A percentile compares a stretch with the other conserved stretches of the same genome.
phyloP scores from a whole-genome alignment of 2,888 invertebrate genomes.

The Acanthosoma haemorrhoidale region DNA sequence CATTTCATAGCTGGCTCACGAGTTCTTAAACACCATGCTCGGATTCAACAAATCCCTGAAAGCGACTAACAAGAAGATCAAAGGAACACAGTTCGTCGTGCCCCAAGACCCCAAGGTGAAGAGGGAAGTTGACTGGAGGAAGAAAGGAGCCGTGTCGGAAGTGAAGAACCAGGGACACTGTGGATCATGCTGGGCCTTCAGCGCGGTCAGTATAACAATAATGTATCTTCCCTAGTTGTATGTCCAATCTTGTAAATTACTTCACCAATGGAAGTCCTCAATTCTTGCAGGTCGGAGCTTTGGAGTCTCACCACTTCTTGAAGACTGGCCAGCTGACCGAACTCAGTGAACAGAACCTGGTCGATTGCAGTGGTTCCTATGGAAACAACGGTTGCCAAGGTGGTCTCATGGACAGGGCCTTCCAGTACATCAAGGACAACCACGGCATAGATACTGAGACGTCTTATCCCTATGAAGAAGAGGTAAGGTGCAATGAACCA shows the following conservation, averaged over 20 bases:
- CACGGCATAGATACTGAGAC: slow-evolving; percentile 55
- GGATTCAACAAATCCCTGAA: slow-evolving; percentile 58
- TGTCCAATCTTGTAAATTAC: background rate
- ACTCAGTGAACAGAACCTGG: slow-evolving; percentile 46
- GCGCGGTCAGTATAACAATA: slow-evolving; percentile 57
- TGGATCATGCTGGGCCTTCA: slow-evolving; percentile 83
- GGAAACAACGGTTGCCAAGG: slow-evolving; percentile 53
- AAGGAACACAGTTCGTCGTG: slow-evolving; percentile 58
- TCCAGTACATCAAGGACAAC: slow-evolving; percentile 50
- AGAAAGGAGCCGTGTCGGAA: slow-evolving; percentile 74
- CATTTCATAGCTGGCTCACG: too few relatives aligned
- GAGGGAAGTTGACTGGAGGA: slow-evolving; percentile 71
- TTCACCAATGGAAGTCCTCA: background rate
- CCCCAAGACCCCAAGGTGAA: slow-evolving; percentile 44
- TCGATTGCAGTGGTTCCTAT: slow-evolving; percentile 51
- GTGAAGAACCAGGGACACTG: slow-evolving; percentile 81
- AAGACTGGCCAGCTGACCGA: slow-evolving; percentile 49
- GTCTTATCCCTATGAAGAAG: slow-evolving; percentile 51
- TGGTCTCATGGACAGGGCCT: slow-evolving; percentile 52
- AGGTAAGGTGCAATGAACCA: slow-evolving; percentile 27
- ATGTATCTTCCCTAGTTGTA: background rate
- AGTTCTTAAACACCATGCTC: slow-evolving; percentile 63
- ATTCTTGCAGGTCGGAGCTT: slow-evolving; percentile 52
- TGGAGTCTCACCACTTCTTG: slow-evolving; percentile 53
- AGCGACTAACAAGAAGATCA: slow-evolving; percentile 49